phyloP scores from a whole-genome alignment of 1,140 invertebrate species.

The Temnothorax curvispinosus region DNA sequence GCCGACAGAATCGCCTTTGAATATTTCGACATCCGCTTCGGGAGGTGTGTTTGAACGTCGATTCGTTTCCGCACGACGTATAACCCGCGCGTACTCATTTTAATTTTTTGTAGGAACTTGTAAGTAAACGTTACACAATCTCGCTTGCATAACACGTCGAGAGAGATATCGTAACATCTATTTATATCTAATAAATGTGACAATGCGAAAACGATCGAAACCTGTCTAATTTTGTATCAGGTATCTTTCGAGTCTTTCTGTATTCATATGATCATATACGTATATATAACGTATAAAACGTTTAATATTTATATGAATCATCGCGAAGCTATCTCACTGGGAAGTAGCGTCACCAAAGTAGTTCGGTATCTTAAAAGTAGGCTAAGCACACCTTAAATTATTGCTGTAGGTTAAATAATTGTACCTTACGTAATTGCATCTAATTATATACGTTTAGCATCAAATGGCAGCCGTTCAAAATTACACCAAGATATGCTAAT shows the following conservation, averaged over 20 bases:
- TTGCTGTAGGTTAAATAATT: constrained; percentile 13
- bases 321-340: background rate
- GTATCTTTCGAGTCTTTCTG: background rate
- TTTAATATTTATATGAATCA: background rate
- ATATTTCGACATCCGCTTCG: constrained; percentile 13
- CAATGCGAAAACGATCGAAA: background rate
- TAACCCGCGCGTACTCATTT: background rate
- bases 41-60: background rate
- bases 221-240: background rate
- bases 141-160: constrained; percentile 2
- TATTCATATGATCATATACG: background rate
- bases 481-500: background rate
- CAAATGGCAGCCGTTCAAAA: background rate
- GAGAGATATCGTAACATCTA: background rate
- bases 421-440: background rate
- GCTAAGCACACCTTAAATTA: background rate
- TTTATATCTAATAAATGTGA: background rate
- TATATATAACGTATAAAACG: no score
- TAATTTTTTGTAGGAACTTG: background rate
- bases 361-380: background rate
- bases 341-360: background rate
- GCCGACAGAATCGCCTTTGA: background rate
- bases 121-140: constrained; percentile 12
- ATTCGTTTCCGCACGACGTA: background rate
- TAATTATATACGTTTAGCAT: constrained; percentile 29